A percentile compares a stretch with the other conserved stretches of the same genome.
Evolutionary conservation across 2,113 vertebrate genomes (phyloP).

Genomic region (Coptodon rendalli): DNA sequence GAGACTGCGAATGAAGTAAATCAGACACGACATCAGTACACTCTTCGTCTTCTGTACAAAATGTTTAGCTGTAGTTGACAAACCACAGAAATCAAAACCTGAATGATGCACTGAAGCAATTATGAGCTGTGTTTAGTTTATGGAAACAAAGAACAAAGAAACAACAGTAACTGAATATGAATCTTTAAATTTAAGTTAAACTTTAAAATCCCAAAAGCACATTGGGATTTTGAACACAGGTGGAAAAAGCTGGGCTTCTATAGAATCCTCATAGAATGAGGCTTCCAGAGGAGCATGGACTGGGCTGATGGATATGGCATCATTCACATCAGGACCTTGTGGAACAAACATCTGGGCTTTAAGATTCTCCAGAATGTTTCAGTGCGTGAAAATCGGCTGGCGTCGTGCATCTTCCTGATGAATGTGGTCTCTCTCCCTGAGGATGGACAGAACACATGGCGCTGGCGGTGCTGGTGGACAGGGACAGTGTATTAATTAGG

Average conservation of each 20-base stretch:
- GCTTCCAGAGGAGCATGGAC: not conserved
- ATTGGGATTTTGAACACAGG: not conserved
- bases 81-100: not conserved
- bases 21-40: not conserved
- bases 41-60: not conserved
- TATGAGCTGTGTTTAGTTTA: not conserved
- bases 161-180: not conserved
- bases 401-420: not conserved
- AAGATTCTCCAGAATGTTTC: not conserved
- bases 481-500: not conserved
- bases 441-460: not conserved
- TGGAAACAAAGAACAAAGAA: not conserved
- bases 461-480: not conserved
- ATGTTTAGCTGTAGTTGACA: fast-evolving
- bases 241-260: not conserved
- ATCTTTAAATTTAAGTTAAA: not conserved
- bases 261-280: not conserved
- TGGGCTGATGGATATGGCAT: not conserved
- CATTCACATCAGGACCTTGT: not conserved
- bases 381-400: not conserved
- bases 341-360: not conserved
- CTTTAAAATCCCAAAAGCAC: not conserved
- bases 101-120: not conserved
- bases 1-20: fast-evolving
- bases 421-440: not conserved